phyloP scores from a whole-genome alignment of 2,888 invertebrate genomes.

The Rhyacophila evoluta region DNA sequence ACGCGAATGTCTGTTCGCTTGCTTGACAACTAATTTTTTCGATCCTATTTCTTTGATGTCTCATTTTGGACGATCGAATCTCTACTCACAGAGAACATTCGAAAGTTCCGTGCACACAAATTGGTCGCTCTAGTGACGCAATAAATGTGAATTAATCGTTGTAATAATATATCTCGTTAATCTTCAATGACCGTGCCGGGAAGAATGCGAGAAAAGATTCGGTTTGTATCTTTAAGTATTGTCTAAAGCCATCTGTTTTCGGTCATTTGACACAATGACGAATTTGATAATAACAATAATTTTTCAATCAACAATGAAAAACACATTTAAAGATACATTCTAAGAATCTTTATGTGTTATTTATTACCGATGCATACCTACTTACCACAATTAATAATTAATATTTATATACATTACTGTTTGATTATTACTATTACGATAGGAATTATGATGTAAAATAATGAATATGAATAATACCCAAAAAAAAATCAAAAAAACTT shows the following conservation, averaged over 20 bases:
- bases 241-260: neutral
- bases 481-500: slow-evolving; percentile 53
- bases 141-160: slow-evolving; percentile 2
- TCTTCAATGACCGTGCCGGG: neutral
- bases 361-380: slow-evolving; percentile 50
- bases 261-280: neutral
- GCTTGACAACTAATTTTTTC: slow-evolving; percentile 12
- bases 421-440: slow-evolving; percentile 60
- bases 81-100: neutral
- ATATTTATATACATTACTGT: slow-evolving; percentile 56
- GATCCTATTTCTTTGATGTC: slow-evolving; percentile 7
- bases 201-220: slow-evolving; percentile 19
- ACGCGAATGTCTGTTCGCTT: neutral
- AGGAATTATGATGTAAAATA: slow-evolving; percentile 60
- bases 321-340: neutral
- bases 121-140: neutral
- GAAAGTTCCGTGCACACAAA: slow-evolving; percentile 9
- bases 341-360: slow-evolving; percentile 38
- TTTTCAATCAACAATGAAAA: neutral
- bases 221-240: slow-evolving; percentile 14
- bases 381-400: slow-evolving; percentile 44
- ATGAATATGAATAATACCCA: slow-evolving; percentile 52
- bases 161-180: neutral
- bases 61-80: neutral
- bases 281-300: neutral